Base-by-base conservation (phyloP, 2,113 vertebrate species). In the Maccullochella peelii region DNA sequence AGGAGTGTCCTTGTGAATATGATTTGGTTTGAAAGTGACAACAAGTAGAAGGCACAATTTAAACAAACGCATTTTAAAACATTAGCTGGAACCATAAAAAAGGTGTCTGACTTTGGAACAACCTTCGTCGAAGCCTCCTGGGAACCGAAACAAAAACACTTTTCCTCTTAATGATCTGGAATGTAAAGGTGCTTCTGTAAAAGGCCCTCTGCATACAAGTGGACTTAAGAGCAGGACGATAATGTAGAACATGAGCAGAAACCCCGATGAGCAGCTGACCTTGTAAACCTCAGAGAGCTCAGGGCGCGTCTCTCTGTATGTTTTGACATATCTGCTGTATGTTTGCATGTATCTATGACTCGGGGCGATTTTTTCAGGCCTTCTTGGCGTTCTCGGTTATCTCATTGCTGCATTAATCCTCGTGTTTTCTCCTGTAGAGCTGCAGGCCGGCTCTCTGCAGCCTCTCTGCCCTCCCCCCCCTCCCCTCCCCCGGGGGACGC, bases 301-400 rank as follows among this genome's bases (percentile, higher is more conserved):
- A 69, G 75, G 50, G 15, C 40, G 18, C 30, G 14, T 65, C 65
- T 44, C 36, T 1, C 44, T 50, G 57, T 6, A 16, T 87, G 88
- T 90, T 91, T 74, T 88, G 89, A 87, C 89, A 82, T 33, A 4
- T 77, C 65, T 40, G 82, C 76, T 70, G 58, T 50, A 44, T 82
- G 89, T 91, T 91, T 79, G 85, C 86, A 63, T 79, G 89, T 81
- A 84, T 91, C 89, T 6, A 12, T 88, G 88, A 83, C 82, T 85
- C 25, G 18, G 10, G 81, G 70, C 77, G 33, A 0, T 6, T 12
- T 63, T 62, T 38, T 0, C 30, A 27, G 65, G 33, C 38, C 65
- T 30, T 49, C 40, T 49, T 12, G 11, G 40, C 10, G 40, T 69
- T 36, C 80, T 72, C 79, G 4, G 72, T 50, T 49, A 47, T 83